A percentile compares a stretch with the other conserved stretches of the same genome.
phyloP scores from a whole-genome alignment of 2,888 invertebrate genomes.

The Laothoe populi region DNA sequence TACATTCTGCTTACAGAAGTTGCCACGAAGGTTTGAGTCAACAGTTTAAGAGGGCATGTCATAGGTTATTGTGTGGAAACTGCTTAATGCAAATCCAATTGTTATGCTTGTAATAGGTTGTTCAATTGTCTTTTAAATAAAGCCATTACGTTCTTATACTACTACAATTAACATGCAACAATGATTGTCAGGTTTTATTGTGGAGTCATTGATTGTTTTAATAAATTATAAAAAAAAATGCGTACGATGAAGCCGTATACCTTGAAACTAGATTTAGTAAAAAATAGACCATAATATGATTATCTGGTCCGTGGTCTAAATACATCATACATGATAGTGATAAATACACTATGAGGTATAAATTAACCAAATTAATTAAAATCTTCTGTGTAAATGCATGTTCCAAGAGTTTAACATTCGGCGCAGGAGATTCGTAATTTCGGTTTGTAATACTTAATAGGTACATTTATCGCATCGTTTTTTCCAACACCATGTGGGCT shows the following conservation, averaged over 20 bases:
- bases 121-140: slow-evolving; percentile 24
- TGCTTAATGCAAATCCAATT: slow-evolving; percentile 1
- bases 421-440: no score
- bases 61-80: slow-evolving; percentile 15
- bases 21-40: not conserved
- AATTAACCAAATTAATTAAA: no score
- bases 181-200: not conserved
- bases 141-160: slow-evolving; percentile 20
- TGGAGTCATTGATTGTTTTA: not conserved
- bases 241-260: not conserved
- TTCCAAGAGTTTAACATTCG: no score
- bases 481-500: no score
- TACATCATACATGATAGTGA: no score
- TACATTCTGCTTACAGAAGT: not conserved
- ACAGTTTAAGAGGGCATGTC: slow-evolving; percentile 11
- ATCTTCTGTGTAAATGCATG: no score
- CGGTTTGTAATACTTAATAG: no score
- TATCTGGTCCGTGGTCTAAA: no score
- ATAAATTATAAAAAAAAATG: not conserved
- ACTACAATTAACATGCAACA: slow-evolving; percentile 7
- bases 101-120: slow-evolving; percentile 9
- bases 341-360: no score
- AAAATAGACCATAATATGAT: no score
- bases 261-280: no score
- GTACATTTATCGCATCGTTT: no score